These are phyloP conservation scores for Lepidotrigona ventralis DNA, from an alignment of 1,140 invertebrate species.

Conservation along the genomic window DNA sequence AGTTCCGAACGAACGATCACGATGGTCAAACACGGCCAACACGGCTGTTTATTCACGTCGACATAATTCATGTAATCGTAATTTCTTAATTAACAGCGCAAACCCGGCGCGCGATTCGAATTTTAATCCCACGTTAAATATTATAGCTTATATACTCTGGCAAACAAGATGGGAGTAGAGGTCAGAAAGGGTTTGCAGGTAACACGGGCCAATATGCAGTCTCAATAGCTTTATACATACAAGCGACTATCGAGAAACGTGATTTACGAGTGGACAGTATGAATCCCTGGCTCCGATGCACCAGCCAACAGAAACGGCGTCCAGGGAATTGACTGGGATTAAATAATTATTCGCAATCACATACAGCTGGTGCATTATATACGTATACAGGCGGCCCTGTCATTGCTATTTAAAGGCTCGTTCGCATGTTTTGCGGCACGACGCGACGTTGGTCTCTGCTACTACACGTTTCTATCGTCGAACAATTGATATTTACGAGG, in stretches of 20 bases:
- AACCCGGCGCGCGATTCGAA: neutral
- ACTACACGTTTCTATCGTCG: neutral
- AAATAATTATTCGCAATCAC: conserved; percentile 73
- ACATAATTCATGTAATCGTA: neutral
- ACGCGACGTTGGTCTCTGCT: neutral
- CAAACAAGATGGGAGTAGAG: conserved; percentile 5
- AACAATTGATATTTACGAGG: neutral
- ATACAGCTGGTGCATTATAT: conserved; percentile 63
- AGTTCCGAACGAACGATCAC: neutral
- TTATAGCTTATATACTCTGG: neutral
- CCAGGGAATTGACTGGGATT: conserved; percentile 58
- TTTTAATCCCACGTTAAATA: conserved; percentile 1
- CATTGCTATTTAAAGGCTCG: conserved; percentile 55
- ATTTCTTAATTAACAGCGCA: conserved; percentile 18
- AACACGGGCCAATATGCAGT: conserved; percentile 29
- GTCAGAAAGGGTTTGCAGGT: conserved; percentile 14
- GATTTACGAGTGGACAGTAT: conserved; percentile 69
- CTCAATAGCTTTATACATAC: conserved; percentile 45
- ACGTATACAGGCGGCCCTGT: conserved; percentile 57
- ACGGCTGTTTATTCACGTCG: neutral
- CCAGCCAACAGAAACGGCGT: conserved; percentile 41
- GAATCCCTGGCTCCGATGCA: conserved; percentile 57
- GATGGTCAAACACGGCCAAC: neutral
- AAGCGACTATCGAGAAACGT: conserved; percentile 48
- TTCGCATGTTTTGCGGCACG: conserved; percentile 4